Evolutionary conservation across 2,797 vertebrate species (phyloP).

Genomic region (Enteromius afrohamiltoni): DNA sequence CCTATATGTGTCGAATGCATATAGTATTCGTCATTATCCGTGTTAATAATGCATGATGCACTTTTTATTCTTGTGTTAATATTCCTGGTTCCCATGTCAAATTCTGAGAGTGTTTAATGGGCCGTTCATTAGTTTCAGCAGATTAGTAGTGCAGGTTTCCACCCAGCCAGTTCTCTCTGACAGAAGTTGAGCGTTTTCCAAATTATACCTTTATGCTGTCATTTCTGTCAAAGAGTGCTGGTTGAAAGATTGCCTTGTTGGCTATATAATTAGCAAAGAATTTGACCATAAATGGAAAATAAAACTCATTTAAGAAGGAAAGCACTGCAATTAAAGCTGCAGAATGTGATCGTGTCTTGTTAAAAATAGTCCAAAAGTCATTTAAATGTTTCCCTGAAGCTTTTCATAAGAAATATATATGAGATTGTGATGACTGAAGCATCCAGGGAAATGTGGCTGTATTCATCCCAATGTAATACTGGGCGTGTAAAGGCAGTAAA

Average conservation of each 20-base stretch:
- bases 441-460: not conserved
- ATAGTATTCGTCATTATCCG: conserved; percentile 44
- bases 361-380: not conserved
- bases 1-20: conserved; percentile 56
- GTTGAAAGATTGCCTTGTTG: conserved; percentile 63
- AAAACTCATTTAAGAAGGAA: conserved; percentile 39
- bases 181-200: conserved; percentile 71
- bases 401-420: conserved; percentile 12
- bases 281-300: conserved; percentile 66
- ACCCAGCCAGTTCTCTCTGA: conserved; percentile 66
- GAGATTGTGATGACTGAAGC: conserved; percentile 27
- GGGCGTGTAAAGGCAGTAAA: conserved; percentile 66
- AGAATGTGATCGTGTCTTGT: not conserved
- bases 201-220: conserved; percentile 73
- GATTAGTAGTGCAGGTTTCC: conserved; percentile 65
- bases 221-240: conserved; percentile 62
- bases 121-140: conserved; percentile 67
- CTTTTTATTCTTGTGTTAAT: conserved; percentile 59
- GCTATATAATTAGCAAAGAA: conserved; percentile 68
- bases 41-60: conserved; percentile 59
- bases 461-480: conserved; percentile 17
- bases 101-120: conserved; percentile 63
- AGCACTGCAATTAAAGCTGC: conserved; percentile 11
- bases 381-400: not conserved
- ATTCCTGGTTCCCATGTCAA: conserved; percentile 65